Base-by-base conservation (phyloP, 2,888 invertebrate species). In the Callosobruchus maculatus region DNA sequence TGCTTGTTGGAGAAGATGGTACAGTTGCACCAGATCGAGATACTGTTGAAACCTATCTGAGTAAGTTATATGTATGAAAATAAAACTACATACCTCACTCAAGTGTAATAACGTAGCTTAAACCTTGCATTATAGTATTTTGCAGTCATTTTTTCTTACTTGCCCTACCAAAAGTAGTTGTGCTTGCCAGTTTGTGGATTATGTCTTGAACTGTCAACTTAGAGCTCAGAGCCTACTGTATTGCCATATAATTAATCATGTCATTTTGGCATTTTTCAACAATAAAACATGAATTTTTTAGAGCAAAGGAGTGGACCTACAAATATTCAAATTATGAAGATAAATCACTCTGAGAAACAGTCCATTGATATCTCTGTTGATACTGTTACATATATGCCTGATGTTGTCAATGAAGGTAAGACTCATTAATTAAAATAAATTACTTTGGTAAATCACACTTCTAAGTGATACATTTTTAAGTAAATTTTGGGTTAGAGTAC, bases 1-100 rank as follows among this genome's bases (percentile, higher is more conserved):
- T 96, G 86, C 92, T 96, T 85, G 94, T 95, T 85, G 94, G 94
- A 85, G 94, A 95, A 88, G 95, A 95, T 91, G 95, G 95, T 81
- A 92, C 92, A 76, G 90, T 96, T 78, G 93, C 94, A 76, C 93
- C 94, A 68, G 95, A 96, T 87, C 93, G 93, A 84, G 92, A 93
- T 82, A 92, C 94, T 80, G 90, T 96, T 77, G 93, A 95, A 82
- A 93, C 92, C 81, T 90, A 95, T 79, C 91, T 96, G 88, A 93
- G 95, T 95, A 89, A 90, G 90, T 88, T 74, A 26, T 30, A 20
- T 67, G 26, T 7, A 26, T 26, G 26, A 26, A 26, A 7, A n/a
- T n/a, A n/a, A n/a, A n/a, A n/a, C n/a, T n/a, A n/a, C n/a, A n/a
- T n/a, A n/a, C n/a, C n/a, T n/a, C n/a, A n/a, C n/a, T n/a, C n/a